Evolutionary conservation across 2,797 vertebrate genomes (phyloP).

Genomic region (Phrynocephalus vlangalii): DNA sequence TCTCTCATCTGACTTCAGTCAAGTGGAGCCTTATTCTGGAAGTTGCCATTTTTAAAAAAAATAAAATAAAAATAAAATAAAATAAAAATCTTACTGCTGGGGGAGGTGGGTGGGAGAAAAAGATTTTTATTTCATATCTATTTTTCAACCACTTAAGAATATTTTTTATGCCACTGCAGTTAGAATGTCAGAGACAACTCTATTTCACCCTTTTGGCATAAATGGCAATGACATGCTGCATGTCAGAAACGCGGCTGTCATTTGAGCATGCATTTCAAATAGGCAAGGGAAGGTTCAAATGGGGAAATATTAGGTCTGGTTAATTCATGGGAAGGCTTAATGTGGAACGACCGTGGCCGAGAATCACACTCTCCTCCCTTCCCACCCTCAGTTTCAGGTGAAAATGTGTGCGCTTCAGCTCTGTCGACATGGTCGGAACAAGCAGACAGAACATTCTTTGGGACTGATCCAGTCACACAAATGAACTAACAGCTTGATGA

Average conservation of each 20-base stretch:
- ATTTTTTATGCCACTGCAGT: neutral
- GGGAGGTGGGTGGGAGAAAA: slow-evolving; percentile 39
- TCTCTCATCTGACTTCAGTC: neutral
- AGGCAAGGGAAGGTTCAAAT: slow-evolving; percentile 31
- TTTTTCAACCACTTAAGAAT: slow-evolving; percentile 50
- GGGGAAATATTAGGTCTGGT: slow-evolving; percentile 11
- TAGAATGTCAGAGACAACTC: slow-evolving; percentile 43
- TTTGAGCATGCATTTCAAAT: neutral
- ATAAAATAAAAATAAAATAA: too few relatives aligned
- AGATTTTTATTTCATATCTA: slow-evolving; percentile 33
- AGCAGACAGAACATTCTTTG: neutral
- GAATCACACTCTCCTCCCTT: slow-evolving; percentile 21
- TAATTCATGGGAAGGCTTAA: rapidly evolving
- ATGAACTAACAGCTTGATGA: neutral
- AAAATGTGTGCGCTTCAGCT: neutral
- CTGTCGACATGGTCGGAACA: neutral
- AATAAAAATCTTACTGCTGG: slow-evolving; percentile 24
- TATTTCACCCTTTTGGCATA: slow-evolving; percentile 38
- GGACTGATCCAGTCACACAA: too few relatives aligned
- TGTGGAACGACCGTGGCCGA: slow-evolving; percentile 17
- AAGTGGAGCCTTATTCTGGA: slow-evolving; percentile 44
- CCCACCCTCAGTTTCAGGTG: neutral
- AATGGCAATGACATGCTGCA: slow-evolving; percentile 38
- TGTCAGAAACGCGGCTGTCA: slow-evolving; percentile 12
- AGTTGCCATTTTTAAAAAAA: slow-evolving; percentile 24